These are phyloP conservation scores for Tenebrio molitor DNA, from an alignment of 1,140 invertebrate species.

Conservation along the genomic window DNA sequence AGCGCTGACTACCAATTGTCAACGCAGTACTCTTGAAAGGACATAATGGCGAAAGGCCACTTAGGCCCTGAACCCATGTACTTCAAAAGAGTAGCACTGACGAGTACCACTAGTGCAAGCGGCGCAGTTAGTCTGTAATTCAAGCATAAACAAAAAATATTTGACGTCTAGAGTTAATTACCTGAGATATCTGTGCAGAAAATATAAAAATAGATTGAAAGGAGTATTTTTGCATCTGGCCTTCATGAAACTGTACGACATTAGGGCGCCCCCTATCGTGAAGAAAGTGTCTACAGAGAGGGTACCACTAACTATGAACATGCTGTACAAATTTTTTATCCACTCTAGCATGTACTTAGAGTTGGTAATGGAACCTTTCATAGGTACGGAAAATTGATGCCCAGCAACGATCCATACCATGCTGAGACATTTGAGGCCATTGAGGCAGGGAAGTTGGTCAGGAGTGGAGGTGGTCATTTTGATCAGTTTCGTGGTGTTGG, in stretches of 20 bases:
- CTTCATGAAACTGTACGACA: conserved; percentile 71
- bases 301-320: conserved; percentile 65
- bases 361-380: conserved; percentile 15
- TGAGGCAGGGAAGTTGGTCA: conserved; percentile 67
- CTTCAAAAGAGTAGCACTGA: conserved; percentile 70
- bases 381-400: conserved; percentile 66
- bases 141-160: conserved; percentile 53
- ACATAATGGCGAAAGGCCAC: conserved; percentile 60
- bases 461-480: conserved; percentile 52
- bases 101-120: conserved; percentile 70
- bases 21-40: conserved; percentile 64
- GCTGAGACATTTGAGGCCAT: conserved; percentile 72
- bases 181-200: conserved; percentile 57
- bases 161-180: not conserved
- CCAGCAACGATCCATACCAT: conserved; percentile 78
- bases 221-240: conserved; percentile 66
- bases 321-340: conserved; percentile 57
- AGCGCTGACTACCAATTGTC: conserved; percentile 71
- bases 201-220: conserved; percentile 55
- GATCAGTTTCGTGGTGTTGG: conserved; percentile 63
- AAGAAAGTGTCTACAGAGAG: conserved; percentile 73
- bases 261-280: conserved; percentile 69
- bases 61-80: conserved; percentile 73
- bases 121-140: conserved; percentile 72
- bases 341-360: conserved; percentile 61